phyloP scores from a whole-genome alignment of 2,797 vertebrate genomes.

The Lates japonicus region DNA sequence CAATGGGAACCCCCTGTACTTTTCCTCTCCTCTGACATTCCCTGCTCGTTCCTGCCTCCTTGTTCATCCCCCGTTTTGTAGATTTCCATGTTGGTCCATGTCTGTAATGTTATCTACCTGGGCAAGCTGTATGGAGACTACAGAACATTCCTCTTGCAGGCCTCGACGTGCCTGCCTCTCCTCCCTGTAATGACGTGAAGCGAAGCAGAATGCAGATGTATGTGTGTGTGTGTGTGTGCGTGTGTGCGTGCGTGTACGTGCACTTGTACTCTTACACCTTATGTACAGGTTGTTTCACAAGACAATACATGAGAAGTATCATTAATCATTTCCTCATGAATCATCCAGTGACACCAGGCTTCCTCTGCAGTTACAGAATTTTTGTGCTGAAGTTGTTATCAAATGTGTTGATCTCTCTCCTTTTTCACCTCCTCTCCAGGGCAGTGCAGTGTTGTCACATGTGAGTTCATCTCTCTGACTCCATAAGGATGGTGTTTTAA shows the following conservation, averaged over 20 bases:
- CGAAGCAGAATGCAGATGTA: constrained; percentile 10
- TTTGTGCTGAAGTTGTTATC: constrained; percentile 20
- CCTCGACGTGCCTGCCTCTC: constrained; percentile 56
- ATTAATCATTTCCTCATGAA: constrained; percentile 15
- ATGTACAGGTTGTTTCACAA: constrained; percentile 19
- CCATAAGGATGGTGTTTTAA: constrained; percentile 30
- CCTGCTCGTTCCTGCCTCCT: background rate
- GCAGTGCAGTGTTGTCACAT: constrained; percentile 84
- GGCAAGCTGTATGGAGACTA: constrained; percentile 4
- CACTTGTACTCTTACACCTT: background rate
- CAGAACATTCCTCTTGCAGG: constrained; percentile 78
- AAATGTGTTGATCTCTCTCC: constrained; percentile 49
- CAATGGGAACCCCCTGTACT: background rate
- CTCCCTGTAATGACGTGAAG: constrained; percentile 15
- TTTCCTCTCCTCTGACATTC: background rate
- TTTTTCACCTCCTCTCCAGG: constrained; percentile 72
- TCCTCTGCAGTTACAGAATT: constrained; percentile 27
- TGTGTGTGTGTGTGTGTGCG: background rate
- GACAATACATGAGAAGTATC: constrained; percentile 15
- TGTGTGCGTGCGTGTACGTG: background rate
- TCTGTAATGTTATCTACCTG: constrained; percentile 1
- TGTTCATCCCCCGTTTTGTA: background rate
- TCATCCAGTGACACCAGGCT: constrained; percentile 17
- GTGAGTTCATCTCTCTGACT: constrained; percentile 80
- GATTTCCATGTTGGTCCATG: constrained; percentile 17